Percentiles rank a stretch among this genome's conserved stretches.
Conservation (phyloP, 2,888 invertebrate genomes). For the Protophormia terraenovae region DNA sequence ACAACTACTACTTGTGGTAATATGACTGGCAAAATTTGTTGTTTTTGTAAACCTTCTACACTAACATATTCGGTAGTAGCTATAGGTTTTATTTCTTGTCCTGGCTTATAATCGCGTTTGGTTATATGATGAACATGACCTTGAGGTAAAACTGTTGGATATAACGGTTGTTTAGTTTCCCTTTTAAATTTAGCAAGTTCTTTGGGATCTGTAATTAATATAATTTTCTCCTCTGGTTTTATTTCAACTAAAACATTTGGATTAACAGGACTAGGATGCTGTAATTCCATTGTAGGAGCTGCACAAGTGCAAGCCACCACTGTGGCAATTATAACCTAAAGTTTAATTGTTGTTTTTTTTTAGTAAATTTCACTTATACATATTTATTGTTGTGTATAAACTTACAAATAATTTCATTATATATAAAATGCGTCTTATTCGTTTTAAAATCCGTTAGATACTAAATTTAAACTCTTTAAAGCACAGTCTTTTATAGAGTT, state of each 20-base stretch:
- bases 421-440: background rate
- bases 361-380: constrained; percentile 16
- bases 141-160: constrained; percentile 40
- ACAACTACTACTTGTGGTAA: background rate
- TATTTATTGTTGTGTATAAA: background rate
- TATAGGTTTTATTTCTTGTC: background rate
- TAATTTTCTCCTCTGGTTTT: constrained; percentile 73
- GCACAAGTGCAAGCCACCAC: constrained; percentile 72
- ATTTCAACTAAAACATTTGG: constrained; percentile 75
- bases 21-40: constrained; percentile 26
- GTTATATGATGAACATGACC: constrained; percentile 9
- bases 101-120: constrained; percentile 27
- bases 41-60: constrained; percentile 2
- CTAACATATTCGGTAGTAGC: background rate
- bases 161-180: constrained; percentile 54
- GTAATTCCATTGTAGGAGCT: constrained; percentile 71
- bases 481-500: constrained; percentile 68
- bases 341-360: background rate
- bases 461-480: constrained; percentile 30
- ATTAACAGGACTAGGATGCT: constrained; percentile 74
- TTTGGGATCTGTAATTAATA: constrained; percentile 69
- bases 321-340: constrained; percentile 73
- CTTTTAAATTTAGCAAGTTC: constrained; percentile 67
- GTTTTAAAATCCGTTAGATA: constrained; percentile 32
- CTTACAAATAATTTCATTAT: constrained; percentile 58